phyloP scores from a whole-genome alignment of 2,888 invertebrate species.

The Netelia virgata region DNA sequence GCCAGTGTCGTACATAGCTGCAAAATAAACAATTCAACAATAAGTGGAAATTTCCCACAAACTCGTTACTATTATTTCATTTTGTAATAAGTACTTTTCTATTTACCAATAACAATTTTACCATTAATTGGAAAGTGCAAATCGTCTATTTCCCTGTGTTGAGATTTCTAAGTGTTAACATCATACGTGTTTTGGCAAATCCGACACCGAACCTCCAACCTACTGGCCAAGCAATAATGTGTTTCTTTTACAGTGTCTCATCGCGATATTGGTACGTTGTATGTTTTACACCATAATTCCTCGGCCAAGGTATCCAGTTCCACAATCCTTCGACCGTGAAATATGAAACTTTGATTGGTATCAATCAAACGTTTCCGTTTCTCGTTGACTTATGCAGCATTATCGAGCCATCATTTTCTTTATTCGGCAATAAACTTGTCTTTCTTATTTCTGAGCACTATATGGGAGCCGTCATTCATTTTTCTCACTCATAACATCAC shows the following conservation, averaged over 20 bases:
- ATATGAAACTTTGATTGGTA: background rate
- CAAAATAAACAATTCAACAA: background rate
- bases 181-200: background rate
- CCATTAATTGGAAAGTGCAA: background rate
- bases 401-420: background rate
- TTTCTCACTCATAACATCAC: background rate
- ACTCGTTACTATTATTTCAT: background rate
- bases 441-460: background rate
- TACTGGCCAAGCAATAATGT: background rate
- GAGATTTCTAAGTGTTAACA: background rate
- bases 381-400: background rate
- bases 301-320: background rate
- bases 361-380: background rate
- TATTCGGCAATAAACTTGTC: background rate
- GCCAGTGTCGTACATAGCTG: background rate
- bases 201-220: background rate
- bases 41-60: background rate
- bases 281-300: background rate
- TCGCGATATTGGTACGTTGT: background rate
- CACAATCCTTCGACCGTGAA: background rate
- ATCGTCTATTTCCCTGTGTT: background rate
- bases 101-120: conserved; percentile 1
- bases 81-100: background rate
- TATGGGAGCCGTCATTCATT: background rate
- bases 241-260: background rate